Evolutionary conservation across 2,797 vertebrate species (phyloP).

Genomic region (Scarus forsteni): DNA sequence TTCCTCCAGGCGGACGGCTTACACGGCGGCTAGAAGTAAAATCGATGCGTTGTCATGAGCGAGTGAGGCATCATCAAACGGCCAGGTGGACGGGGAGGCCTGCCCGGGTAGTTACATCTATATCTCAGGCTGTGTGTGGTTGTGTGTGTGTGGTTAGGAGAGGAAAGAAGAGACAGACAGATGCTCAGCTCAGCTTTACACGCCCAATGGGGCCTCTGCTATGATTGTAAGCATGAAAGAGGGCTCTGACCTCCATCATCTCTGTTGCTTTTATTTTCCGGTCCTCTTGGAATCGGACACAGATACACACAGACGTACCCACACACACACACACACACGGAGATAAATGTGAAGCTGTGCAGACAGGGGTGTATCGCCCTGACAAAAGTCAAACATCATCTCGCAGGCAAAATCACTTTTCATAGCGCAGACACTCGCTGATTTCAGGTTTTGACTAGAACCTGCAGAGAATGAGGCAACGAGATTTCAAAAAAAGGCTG

Average conservation of each 20-base stretch:
- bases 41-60: constrained; percentile 99
- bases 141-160: constrained; percentile 65
- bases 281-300: constrained; percentile 77
- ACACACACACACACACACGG: constrained; percentile 37
- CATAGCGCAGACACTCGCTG: constrained; percentile 47
- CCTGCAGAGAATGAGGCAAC: constrained; percentile 58
- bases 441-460: constrained; percentile 66
- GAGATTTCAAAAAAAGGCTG: constrained; percentile 28
- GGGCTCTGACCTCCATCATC: constrained; percentile 84
- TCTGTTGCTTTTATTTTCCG: constrained; percentile 81
- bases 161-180: constrained; percentile 83
- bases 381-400: constrained; percentile 75
- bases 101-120: constrained; percentile 81
- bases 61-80: constrained; percentile 90
- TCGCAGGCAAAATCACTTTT: constrained; percentile 66
- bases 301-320: constrained; percentile 64
- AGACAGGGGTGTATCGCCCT: constrained; percentile 59
- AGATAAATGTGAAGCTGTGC: constrained; percentile 68
- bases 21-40: constrained; percentile 94
- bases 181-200: constrained; percentile 82
- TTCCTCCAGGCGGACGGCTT: constrained; percentile 96
- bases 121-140: constrained; percentile 70
- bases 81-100: constrained; percentile 89
- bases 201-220: constrained; percentile 80
- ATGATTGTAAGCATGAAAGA: constrained; percentile 84